Conservation (phyloP, 2,888 invertebrate species). For the Pocota personata region DNA sequence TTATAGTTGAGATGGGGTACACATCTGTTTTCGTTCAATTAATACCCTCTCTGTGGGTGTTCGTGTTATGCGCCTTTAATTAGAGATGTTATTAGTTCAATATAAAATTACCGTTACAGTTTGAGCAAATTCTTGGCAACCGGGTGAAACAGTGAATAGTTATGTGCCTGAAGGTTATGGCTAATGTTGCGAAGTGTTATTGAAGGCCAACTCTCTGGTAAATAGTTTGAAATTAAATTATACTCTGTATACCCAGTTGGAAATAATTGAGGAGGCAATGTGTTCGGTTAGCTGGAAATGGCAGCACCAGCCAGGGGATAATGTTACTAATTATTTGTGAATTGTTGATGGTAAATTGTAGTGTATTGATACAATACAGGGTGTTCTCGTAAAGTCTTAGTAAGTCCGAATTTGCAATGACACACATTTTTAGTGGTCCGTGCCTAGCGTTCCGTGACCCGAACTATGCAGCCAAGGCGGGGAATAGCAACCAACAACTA, state of each 20-base stretch:
- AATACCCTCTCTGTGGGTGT: conserved; percentile 23
- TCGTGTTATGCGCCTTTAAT: conserved; percentile 35
- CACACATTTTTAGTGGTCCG: too few relatives aligned
- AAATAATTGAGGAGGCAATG: conserved; percentile 12
- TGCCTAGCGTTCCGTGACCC: too few relatives aligned
- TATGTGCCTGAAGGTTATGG: not conserved
- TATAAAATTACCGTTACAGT: conserved; percentile 13
- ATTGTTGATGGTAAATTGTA: not conserved
- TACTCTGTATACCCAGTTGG: not conserved
- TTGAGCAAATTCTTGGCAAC: not conserved
- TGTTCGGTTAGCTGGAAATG: not conserved
- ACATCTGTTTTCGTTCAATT: conserved; percentile 66
- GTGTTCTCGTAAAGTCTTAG: too few relatives aligned
- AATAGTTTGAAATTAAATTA: not conserved
- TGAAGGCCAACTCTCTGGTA: conserved; percentile 5
- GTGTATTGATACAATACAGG: not conserved
- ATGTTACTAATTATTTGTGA: not conserved
- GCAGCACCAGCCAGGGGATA: not conserved
- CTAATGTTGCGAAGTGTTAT: conserved; percentile 3
- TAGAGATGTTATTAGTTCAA: conserved; percentile 36
- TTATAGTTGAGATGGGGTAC: conserved; percentile 17
- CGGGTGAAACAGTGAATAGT: not conserved
- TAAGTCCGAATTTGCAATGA: too few relatives aligned
- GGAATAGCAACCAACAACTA: too few relatives aligned
- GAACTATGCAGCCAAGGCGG: too few relatives aligned